phyloP scores from a whole-genome alignment of 1,140 invertebrate species.

The Coboldia fuscipes region DNA sequence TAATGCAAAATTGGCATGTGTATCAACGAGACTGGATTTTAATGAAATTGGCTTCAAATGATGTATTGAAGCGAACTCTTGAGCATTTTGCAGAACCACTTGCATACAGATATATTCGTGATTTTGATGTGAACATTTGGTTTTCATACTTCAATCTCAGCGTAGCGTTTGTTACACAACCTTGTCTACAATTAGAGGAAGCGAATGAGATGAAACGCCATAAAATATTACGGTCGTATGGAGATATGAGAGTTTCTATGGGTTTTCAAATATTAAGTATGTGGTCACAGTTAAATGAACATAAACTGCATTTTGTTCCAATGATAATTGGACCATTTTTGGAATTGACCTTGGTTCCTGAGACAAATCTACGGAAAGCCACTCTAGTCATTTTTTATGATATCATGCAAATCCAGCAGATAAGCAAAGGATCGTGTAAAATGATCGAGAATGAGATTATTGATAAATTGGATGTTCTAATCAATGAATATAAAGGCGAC shows the following conservation, averaged over 20 bases:
- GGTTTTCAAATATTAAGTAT: conserved; percentile 84
- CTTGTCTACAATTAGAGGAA: conserved; percentile 64
- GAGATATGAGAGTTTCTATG: conserved; percentile 81
- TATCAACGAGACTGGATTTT: conserved; percentile 86
- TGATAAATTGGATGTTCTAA: conserved; percentile 78
- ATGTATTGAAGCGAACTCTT: conserved; percentile 65
- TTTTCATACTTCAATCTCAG: conserved; percentile 75
- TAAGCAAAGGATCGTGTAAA: conserved; percentile 55
- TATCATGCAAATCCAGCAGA: conserved; percentile 89
- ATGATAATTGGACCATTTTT: conserved; percentile 84
- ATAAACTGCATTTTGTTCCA: conserved; percentile 70
- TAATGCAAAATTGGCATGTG: conserved; percentile 29
- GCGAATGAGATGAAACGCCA: conserved; percentile 59
- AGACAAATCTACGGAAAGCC: conserved; percentile 66
- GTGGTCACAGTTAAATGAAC: conserved; percentile 71
- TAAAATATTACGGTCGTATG: conserved; percentile 60
- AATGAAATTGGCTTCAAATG: conserved; percentile 77
- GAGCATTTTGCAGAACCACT: conserved; percentile 75
- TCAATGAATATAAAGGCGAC: conserved; percentile 84
- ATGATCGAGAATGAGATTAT: conserved; percentile 82
- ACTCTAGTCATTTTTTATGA: conserved; percentile 91
- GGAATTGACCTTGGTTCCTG: conserved; percentile 82
- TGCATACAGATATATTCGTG: conserved; percentile 57
- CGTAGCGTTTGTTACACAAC: conserved; percentile 72
- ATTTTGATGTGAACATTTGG: conserved; percentile 52